Evolutionary conservation across 2,113 vertebrate species (phyloP).

Genomic region (Triplophysa rosa): DNA sequence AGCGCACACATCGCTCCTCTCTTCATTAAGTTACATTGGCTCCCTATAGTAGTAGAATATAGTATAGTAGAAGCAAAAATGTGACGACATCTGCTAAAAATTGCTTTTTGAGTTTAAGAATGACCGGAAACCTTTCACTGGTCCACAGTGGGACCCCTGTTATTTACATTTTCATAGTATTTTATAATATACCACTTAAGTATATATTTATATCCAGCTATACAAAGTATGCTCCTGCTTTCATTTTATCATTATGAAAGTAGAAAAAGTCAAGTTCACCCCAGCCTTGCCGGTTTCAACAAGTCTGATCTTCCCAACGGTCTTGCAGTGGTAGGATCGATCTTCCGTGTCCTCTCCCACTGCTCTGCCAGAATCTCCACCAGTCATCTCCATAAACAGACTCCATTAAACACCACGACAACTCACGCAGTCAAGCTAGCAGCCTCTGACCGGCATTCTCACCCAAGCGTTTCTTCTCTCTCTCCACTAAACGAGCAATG

Average conservation of each 20-base stretch:
- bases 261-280: slow-evolving; percentile 3
- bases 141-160: too few species aligned
- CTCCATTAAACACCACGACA: slow-evolving; percentile 20
- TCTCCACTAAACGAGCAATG: slow-evolving; percentile 7
- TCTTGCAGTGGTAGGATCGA: not conserved
- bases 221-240: not conserved
- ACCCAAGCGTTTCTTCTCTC: slow-evolving; percentile 47
- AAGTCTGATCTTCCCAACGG: not conserved
- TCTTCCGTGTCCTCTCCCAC: slow-evolving; percentile 6
- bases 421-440: not conserved
- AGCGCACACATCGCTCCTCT: too few species aligned
- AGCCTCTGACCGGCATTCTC: not conserved
- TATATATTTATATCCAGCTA: too few species aligned
- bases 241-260: not conserved
- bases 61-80: too few species aligned
- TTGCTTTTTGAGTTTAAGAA: too few species aligned
- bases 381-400: slow-evolving; percentile 39
- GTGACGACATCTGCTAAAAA: too few species aligned
- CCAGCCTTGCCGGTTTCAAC: not conserved
- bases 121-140: too few species aligned
- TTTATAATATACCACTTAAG: too few species aligned
- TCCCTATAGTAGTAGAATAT: too few species aligned
- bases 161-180: too few species aligned
- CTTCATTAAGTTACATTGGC: too few species aligned
- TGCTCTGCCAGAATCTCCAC: slow-evolving; percentile 1